phyloP scores from a whole-genome alignment of 2,888 invertebrate genomes.

The Drosophila infuscata region DNA sequence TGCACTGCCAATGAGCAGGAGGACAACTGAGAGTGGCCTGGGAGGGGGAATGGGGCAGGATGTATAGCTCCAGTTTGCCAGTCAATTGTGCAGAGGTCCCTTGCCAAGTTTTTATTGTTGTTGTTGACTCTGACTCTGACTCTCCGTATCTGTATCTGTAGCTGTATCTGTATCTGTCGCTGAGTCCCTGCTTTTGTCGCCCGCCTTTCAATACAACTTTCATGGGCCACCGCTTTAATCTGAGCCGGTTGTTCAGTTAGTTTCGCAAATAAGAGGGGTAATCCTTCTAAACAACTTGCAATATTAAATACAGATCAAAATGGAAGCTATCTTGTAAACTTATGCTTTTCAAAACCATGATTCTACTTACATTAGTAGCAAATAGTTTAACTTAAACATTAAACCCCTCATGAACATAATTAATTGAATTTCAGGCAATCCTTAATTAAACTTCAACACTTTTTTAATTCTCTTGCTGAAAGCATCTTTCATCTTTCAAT shows the following conservation, averaged over 20 bases:
- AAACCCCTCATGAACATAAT: not conserved
- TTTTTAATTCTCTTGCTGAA: not conserved
- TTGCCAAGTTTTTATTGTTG: conserved; percentile 43
- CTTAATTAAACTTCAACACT: not conserved
- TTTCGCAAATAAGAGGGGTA: conserved; percentile 11
- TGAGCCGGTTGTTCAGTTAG: conserved; percentile 27
- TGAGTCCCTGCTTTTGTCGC: conserved; percentile 47
- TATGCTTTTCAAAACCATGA: not conserved
- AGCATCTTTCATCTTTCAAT: not conserved
- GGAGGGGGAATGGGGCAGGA: conserved; percentile 35
- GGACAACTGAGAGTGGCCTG: conserved; percentile 1
- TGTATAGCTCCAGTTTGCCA: conserved; percentile 71
- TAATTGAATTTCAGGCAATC: not conserved
- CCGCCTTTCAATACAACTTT: conserved; percentile 62
- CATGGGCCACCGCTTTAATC: conserved; percentile 49
- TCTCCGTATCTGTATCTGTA: conserved; percentile 1
- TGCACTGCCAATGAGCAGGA: conserved; percentile 66
- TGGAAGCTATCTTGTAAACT: not conserved
- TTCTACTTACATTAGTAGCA: too few species aligned
- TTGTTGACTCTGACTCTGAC: conserved; percentile 43
- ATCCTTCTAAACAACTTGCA: not conserved
- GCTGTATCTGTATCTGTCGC: conserved; percentile 29
- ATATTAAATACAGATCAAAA: not conserved
- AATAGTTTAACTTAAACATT: too few species aligned
- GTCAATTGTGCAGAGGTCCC: conserved; percentile 65